A percentile compares a stretch with the other conserved stretches of the same genome.
Evolutionary conservation across 2,797 vertebrate genomes (phyloP).

Genomic region (Erethizon dorsatum): DNA sequence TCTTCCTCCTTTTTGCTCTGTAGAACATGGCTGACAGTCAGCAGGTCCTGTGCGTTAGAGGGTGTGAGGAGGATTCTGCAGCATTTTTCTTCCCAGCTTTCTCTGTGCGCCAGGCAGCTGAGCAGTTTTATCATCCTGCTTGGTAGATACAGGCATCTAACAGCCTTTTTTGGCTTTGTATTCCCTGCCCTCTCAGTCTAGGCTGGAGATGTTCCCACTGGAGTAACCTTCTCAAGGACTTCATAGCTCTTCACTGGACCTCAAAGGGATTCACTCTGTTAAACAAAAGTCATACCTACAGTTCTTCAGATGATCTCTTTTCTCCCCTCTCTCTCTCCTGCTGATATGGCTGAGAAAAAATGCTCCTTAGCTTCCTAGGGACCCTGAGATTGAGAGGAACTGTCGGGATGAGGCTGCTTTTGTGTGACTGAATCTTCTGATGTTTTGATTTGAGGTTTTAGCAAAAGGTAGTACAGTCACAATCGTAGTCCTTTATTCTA

Average conservation of each 20-base stretch:
- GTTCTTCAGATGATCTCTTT: not conserved
- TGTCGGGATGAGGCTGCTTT: not conserved
- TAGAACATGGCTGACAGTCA: not conserved
- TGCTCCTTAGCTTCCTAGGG: not conserved
- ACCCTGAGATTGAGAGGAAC: not conserved
- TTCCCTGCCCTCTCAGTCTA: not conserved
- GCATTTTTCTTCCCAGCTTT: not conserved
- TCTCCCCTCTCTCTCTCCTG: not conserved
- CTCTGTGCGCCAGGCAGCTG: not conserved
- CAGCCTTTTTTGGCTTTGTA: not conserved
- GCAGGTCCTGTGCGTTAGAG: not conserved
- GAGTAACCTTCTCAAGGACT: not conserved
- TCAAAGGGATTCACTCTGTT: not conserved
- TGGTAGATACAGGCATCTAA: not conserved
- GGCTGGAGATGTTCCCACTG: not conserved
- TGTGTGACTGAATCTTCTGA: not conserved
- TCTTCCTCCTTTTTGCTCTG: not conserved
- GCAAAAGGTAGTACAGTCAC: not conserved
- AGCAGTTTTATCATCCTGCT: not conserved
- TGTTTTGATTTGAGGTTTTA: not conserved
- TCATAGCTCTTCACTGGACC: not conserved
- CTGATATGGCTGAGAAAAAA: not conserved
- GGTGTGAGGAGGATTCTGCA: no score
- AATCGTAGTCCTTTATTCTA: not conserved
- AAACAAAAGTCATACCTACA: not conserved